A percentile compares a stretch with the other conserved stretches of the same genome.
phyloP scores from a whole-genome alignment of 2,797 vertebrate species.

The Aldrovandia affinis region DNA sequence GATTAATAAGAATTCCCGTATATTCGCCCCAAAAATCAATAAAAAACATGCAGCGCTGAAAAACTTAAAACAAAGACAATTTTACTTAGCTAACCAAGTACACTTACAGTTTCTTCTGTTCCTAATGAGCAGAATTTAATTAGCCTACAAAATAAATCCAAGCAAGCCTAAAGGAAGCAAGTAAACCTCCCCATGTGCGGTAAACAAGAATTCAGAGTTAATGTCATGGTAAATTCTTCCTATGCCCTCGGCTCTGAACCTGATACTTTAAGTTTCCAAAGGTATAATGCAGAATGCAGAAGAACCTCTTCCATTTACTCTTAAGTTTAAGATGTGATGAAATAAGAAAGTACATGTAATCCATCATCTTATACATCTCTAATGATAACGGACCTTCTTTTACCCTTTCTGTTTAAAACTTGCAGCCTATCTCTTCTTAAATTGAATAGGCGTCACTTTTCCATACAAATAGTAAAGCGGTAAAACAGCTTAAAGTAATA shows the following conservation, averaged over 20 bases:
- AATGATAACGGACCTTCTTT: background rate
- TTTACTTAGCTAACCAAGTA: slow-evolving; percentile 10
- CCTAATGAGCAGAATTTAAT: slow-evolving; percentile 41
- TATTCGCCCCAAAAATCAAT: too few relatives aligned
- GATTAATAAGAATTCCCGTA: background rate
- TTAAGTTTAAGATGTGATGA: background rate
- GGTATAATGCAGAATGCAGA: background rate
- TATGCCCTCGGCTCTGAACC: background rate
- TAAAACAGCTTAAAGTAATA: background rate
- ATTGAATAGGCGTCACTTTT: background rate
- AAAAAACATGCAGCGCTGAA: background rate
- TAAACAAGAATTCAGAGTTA: slow-evolving; percentile 29
- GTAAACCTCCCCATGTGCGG: slow-evolving; percentile 25
- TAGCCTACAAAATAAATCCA: slow-evolving; percentile 37
- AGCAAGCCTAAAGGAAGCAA: slow-evolving; percentile 37
- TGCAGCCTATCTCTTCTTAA: background rate
- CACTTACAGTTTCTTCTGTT: slow-evolving; percentile 37
- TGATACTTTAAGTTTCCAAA: background rate
- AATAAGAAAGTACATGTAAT: background rate
- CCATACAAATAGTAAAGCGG: background rate
- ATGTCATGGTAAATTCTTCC: slow-evolving; percentile 39
- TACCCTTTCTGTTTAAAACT: background rate
- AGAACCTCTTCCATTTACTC: background rate
- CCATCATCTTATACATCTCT: background rate
- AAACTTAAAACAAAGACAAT: slow-evolving; percentile 45